These are phyloP conservation scores for Cuniculus paca DNA, from an alignment of 2,797 vertebrate species.

Conservation along the genomic window DNA sequence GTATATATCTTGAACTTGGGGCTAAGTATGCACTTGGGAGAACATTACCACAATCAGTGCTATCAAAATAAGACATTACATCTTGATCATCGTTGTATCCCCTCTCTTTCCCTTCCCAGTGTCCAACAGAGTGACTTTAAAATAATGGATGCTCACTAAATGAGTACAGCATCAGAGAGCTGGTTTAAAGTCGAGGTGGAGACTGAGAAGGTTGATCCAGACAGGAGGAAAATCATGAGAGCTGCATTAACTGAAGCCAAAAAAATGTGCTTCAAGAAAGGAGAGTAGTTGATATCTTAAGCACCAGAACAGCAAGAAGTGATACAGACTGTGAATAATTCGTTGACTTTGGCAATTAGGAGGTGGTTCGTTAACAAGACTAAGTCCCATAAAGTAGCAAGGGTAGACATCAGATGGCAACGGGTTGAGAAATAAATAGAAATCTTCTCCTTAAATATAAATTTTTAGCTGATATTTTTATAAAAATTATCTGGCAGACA, in stretches of 20 bases:
- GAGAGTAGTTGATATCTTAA: neutral
- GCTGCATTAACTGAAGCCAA: neutral
- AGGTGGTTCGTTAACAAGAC: constrained; percentile 9
- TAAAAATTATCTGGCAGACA: constrained; percentile 67
- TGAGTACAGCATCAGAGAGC: neutral
- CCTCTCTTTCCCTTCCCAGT: neutral
- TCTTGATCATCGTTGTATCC: neutral
- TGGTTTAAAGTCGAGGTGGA: constrained; percentile 23
- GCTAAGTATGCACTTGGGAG: neutral
- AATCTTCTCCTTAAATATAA: constrained; percentile 53
- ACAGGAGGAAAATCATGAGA: neutral
- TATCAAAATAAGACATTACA: neutral
- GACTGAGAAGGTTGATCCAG: neutral
- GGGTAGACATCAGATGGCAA: constrained; percentile 54
- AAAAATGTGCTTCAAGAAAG: neutral
- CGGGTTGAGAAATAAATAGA: constrained; percentile 70
- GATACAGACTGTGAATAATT: neutral
- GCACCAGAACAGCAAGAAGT: neutral
- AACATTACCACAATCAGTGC: neutral
- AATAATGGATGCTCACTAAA: neutral
- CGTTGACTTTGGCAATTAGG: neutral
- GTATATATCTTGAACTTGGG: neutral
- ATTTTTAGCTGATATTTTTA: constrained; percentile 72
- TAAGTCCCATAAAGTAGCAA: constrained; percentile 24
- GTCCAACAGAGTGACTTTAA: neutral